Conservation (phyloP, 2,797 vertebrate genomes). For the Alexandromys oeconomus region DNA sequence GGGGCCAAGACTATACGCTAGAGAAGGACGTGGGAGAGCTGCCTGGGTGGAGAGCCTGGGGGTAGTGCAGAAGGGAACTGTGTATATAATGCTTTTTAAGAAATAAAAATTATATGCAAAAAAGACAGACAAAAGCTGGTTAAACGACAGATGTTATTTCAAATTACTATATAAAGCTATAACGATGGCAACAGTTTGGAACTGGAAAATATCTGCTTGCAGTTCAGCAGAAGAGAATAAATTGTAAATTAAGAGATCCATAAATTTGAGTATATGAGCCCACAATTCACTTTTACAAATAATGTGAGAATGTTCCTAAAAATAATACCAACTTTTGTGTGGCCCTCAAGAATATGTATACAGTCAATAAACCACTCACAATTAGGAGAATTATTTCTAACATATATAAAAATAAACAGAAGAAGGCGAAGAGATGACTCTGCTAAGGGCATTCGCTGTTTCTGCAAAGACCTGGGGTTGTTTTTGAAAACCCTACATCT, state of each 20-base stretch:
- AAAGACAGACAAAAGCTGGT: constrained; percentile 2
- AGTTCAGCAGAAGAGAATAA: not conserved
- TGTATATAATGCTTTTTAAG: not conserved
- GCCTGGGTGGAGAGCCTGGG: not conserved
- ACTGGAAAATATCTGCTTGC: not conserved
- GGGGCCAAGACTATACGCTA: no score
- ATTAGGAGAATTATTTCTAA: constrained; percentile 19
- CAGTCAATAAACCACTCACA: not conserved
- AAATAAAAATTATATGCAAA: constrained; percentile 42
- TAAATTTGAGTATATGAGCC: not conserved
- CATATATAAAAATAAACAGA: not conserved
- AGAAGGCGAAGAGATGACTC: not conserved
- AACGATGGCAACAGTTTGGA: constrained; percentile 52
- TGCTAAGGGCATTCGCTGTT: not conserved
- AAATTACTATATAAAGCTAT: constrained; percentile 23
- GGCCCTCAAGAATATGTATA: not conserved
- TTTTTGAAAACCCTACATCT: not conserved
- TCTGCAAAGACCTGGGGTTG: not conserved
- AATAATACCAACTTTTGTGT: constrained; percentile 37
- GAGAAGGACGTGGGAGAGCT: not conserved
- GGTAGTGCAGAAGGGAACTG: not conserved
- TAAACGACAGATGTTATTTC: constrained; percentile 6
- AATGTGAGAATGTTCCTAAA: constrained; percentile 5
- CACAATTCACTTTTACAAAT: constrained; percentile 55
- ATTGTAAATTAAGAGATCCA: constrained; percentile 43